Conservation (phyloP, 2,113 vertebrate species). For the Onychostoma macrolepis region DNA sequence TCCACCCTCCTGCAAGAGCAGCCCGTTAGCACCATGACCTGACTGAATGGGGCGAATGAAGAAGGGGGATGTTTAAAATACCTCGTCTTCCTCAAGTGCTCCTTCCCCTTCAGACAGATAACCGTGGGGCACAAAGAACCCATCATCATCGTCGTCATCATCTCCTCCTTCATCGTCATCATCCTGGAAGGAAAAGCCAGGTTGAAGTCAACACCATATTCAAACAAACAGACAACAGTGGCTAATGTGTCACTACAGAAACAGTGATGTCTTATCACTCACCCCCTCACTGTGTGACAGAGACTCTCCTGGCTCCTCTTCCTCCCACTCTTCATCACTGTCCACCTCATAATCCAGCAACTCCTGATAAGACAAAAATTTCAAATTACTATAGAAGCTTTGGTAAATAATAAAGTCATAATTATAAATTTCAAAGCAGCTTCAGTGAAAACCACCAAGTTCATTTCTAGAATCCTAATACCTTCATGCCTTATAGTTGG, state of each 20-base stretch:
- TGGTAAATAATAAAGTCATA: background rate
- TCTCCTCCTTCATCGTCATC: constrained; percentile 92
- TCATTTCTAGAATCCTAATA: background rate
- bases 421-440: background rate
- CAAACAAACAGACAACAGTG: background rate
- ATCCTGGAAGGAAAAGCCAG: constrained; percentile 63
- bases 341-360: constrained; percentile 95
- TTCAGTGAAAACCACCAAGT: background rate
- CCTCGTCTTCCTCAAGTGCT: constrained; percentile 83
- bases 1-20: constrained; percentile 77
- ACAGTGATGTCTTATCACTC: constrained; percentile 44
- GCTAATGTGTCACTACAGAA: background rate
- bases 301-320: constrained; percentile 96
- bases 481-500: background rate
- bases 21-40: background rate
- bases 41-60: background rate
- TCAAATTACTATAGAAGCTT: background rate
- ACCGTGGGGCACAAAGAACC: constrained; percentile 97
- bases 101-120: constrained; percentile 97
- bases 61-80: constrained; percentile 22
- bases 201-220: background rate
- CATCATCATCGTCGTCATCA: constrained; percentile 94
- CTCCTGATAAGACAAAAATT: constrained; percentile 67
- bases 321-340: constrained; percentile 98
- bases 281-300: constrained; percentile 97